Evolutionary conservation across 2,888 invertebrate species (phyloP).

Genomic region (Aleiodes alternator): DNA sequence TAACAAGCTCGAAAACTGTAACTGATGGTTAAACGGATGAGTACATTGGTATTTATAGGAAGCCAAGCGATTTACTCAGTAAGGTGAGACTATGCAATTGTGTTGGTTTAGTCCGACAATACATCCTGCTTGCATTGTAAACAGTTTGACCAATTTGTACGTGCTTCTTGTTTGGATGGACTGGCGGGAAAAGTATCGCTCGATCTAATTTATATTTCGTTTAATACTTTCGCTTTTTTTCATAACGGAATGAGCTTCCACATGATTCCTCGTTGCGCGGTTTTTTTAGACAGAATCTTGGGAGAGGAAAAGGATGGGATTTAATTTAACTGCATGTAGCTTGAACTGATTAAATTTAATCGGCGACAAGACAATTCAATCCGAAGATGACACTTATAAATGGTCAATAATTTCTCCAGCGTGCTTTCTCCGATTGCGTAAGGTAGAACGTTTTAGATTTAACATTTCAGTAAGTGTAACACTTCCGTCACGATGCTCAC

Average conservation of each 20-base stretch:
- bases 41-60: slow-evolving; percentile 69
- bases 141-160: slow-evolving; percentile 55
- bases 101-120: slow-evolving; percentile 43
- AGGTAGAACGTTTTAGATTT: slow-evolving; percentile 57
- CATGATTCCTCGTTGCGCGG: neutral
- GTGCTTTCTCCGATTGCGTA: slow-evolving; percentile 69
- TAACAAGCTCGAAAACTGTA: slow-evolving; percentile 50
- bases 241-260: neutral
- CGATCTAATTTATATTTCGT: slow-evolving; percentile 47
- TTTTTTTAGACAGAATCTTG: no score
- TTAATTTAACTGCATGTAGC: neutral
- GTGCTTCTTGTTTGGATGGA: slow-evolving; percentile 58
- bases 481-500: slow-evolving; percentile 65
- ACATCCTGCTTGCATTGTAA: slow-evolving; percentile 64
- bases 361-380: neutral
- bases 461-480: slow-evolving; percentile 65
- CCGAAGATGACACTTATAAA: slow-evolving; percentile 9
- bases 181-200: slow-evolving; percentile 64
- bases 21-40: slow-evolving; percentile 64
- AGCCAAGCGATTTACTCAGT: slow-evolving; percentile 50
- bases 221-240: slow-evolving; percentile 42
- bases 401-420: slow-evolving; percentile 63
- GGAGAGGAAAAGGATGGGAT: no score
- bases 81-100: slow-evolving; percentile 45
- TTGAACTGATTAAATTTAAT: neutral